These are phyloP conservation scores for Cremastinae sp. DNA, from an alignment of 2,888 invertebrate genomes.

Conservation along the genomic window DNA sequence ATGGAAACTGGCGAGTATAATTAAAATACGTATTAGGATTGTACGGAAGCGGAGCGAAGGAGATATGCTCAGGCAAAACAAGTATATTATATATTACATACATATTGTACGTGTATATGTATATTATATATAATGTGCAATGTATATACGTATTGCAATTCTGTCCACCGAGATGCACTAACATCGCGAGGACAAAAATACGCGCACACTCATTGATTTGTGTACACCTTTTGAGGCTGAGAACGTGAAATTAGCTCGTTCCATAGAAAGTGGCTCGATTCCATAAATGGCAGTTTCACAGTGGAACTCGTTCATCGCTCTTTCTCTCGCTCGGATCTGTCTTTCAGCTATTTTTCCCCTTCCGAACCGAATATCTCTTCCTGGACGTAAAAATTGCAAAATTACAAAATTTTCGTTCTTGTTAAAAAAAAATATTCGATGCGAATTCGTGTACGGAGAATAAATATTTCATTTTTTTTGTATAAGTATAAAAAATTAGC, in stretches of 20 bases:
- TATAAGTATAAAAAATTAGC: too few relatives aligned
- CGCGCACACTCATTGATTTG: slow-evolving; percentile 5
- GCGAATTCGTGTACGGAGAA: too few relatives aligned
- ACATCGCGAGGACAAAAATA: slow-evolving; percentile 18
- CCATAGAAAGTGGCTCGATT: slow-evolving; percentile 63
- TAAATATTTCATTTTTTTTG: too few relatives aligned
- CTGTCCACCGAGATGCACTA: too few relatives aligned
- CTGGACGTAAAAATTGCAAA: slow-evolving; percentile 4
- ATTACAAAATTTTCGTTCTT: too few relatives aligned
- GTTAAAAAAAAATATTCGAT: too few relatives aligned
- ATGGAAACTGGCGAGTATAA: slow-evolving; percentile 50
- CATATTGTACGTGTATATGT: slow-evolving; percentile 10
- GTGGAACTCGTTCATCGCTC: slow-evolving; percentile 58
- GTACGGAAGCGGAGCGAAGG: slow-evolving; percentile 47
- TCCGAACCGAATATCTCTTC: slow-evolving; percentile 36
- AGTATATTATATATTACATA: slow-evolving; percentile 11
- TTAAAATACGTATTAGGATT: slow-evolving; percentile 59
- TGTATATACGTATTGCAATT: too few relatives aligned
- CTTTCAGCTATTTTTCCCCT: slow-evolving; percentile 12
- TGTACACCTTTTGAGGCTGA: slow-evolving; percentile 33
- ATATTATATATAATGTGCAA: slow-evolving; percentile 11
- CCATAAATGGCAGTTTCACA: slow-evolving; percentile 57
- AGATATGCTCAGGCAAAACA: slow-evolving; percentile 36
- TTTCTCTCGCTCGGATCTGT: slow-evolving; percentile 28
- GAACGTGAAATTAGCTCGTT: slow-evolving; percentile 64